Base-by-base conservation (phyloP, 1,140 invertebrate genomes). In the Musca domestica region DNA sequence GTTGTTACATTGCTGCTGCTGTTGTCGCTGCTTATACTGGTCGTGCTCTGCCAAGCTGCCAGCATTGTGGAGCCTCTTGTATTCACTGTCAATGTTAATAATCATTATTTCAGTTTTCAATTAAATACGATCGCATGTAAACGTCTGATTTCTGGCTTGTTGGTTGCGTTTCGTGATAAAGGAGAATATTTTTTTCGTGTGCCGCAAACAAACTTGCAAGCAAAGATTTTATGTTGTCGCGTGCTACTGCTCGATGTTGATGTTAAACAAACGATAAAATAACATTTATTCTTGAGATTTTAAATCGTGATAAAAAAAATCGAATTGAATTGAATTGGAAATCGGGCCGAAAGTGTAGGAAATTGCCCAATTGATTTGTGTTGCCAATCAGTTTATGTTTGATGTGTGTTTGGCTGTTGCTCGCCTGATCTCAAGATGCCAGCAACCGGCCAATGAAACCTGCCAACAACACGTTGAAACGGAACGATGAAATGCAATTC, bases 21-120 rank as follows among this genome's bases (percentile, higher is more conserved):
- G 7, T 19, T 51, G 48, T 17, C 17, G 17, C 34, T 41, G 34
- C 34, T 41, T 5, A 12, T 2, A 41, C 34, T 41, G 34, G 3
- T 30, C 7, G n/a, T 30, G 47, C 15, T 19, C 5, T 49, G 17
- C 5, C 10, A 19, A 5, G 15, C 15, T 49, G 5, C 10, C 47
- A 14, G 15, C 20, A 17, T 22, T 51, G 17, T 19, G 17, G 10
- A 15, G 17, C 17, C 47, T n/a, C 15, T 48, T 19, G 15, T 5
- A 27, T 61, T 61, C 56, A 61, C 27, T 61, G 56, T 61, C 56
- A 61, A 61, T 61, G 56, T 61, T 61, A 61, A 61, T 61, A 61
- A 61, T 61, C 25, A 61, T 61, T 61, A 34, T 34, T 61, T 61
- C 56, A 61, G 56, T 61, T 61, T 61, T 61, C 56, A 61, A 61